Base-by-base conservation (phyloP, 2,888 invertebrate species). In the Oasisia sp. region DNA sequence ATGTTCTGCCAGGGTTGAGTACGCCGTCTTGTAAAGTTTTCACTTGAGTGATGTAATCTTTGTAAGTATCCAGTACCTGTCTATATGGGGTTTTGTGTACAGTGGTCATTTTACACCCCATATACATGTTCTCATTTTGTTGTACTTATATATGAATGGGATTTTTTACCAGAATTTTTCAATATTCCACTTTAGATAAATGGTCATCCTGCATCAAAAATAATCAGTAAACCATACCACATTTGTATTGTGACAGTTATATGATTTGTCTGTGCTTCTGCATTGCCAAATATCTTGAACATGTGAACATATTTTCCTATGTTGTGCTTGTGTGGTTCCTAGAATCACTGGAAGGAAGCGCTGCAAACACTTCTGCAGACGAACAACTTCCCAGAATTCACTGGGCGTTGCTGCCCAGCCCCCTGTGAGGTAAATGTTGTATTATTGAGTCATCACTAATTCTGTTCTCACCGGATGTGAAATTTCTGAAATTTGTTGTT, bases 381-480 rank as follows among this genome's bases (percentile, higher is more conserved):
- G 0, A 99, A 99, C 96, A 99, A 99, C 96, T 99, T 99, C 97
- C 99, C 99, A 97, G 98, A 98, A 96, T 98, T 98, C 96, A 98
- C 98, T 50, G 99, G 99, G 0, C 97, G 99, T 91, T 97, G 97
- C n/a, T 97, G 97, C 94, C 97, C 97, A 11, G 99, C 99, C 14
- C 99, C 99, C 12, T 99, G 99, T 96, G 99, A 99, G 97, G 97
- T 97, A 93, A 93, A 94, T 92, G 32, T 89, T 32, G 27, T 19
- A 50, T 50, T 50, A 5, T 19, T 7, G n/a, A 74, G 7, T n/a
- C 74, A 74, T 74, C 27, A 14, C 50, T 14, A 50, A 50, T 9
- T 9, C 27, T 19, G 74, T 74, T 74, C 19, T 19, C 27, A 74
- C 7, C n/a, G 14, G 14, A 50, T 50, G 50, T 50, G 50, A 50